phyloP scores from a whole-genome alignment of 2,888 invertebrate genomes.

The Xanthostigma xanthostigma region DNA sequence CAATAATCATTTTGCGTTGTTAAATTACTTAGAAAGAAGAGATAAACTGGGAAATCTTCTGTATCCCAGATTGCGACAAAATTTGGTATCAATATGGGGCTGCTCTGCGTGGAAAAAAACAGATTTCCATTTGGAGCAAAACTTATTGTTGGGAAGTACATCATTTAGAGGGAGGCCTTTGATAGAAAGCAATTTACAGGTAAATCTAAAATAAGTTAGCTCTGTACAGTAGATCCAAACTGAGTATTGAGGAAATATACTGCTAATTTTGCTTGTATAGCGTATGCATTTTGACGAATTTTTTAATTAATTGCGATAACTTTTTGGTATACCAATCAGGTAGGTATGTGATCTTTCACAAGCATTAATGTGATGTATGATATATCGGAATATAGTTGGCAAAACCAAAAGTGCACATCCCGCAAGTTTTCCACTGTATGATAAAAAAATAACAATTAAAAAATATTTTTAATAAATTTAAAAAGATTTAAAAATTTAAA shows the following conservation, averaged over 20 bases:
- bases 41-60: slow-evolving; percentile 41
- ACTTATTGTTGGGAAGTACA: slow-evolving; percentile 45
- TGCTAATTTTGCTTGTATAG: no score
- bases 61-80: slow-evolving; percentile 51
- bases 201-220: slow-evolving; percentile 18
- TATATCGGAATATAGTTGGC: no score
- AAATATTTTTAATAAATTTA: no score
- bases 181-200: slow-evolving; percentile 59
- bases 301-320: not conserved
- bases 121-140: slow-evolving; percentile 51
- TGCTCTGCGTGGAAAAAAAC: slow-evolving; percentile 59
- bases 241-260: not conserved
- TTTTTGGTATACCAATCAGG: not conserved
- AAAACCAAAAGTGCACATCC: no score
- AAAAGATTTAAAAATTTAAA: no score
- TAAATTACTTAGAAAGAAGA: slow-evolving; percentile 30
- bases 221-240: not conserved
- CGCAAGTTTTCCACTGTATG: no score
- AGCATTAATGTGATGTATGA: no score
- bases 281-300: no score
- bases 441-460: no score
- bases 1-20: not conserved
- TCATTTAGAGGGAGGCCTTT: slow-evolving; percentile 54
- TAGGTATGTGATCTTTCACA: not conserved
- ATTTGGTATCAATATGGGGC: slow-evolving; percentile 57